Evolutionary conservation across 23 tunicate genomes (phyloP), one percentile per base, ranked within the genome.

Genomic region (Halocynthia aurantium): DNA sequence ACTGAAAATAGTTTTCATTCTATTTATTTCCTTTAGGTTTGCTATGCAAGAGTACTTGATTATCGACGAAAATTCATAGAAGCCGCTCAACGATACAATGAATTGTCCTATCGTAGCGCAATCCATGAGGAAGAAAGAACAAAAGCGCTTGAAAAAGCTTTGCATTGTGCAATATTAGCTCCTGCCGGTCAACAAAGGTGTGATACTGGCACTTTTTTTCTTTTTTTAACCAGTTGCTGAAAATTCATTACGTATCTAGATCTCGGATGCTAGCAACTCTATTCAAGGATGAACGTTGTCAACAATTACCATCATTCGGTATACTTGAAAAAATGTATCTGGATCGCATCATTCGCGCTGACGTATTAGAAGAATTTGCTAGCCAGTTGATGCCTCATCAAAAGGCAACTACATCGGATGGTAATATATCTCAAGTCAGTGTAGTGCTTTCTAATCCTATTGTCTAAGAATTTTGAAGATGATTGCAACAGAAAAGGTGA

Each of bases 11-110:
- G 4, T 13, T 58, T 15, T 58, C 63, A 15, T 13, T 58, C 2
- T 58, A 15, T n/a, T n/a, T 13, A 58, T 13, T 4, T n/a, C 15
- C n/a, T 13, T 58, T 58, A 58, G 70, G 98, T 86, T 57, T 92
- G 98, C 80, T 84, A 87, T 72, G 98, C 98, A 7, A 63, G 89
- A 69, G 89, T 83, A 31, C 76, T 93, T 10, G 98, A 93, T 72
- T 93, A 93, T 72, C 79, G 89, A 0, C 83, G 89, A 49, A 93
- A 93, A 62, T 93, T 93, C 77, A 52, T 93, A 8, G 98, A 93
- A 81, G 98, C 98, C 54, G 89, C 98, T 51, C 98, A 93, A 56
- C 69, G 86, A 57, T 93, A 93, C 86, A 87, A 83, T 76, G 93
- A 93, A 87, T 67, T 93, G 18, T 93, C 98, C 7, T 93, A 93